These are phyloP conservation scores for Telenomus remus DNA, from an alignment of 1,140 invertebrate genomes.

Conservation along the genomic window DNA sequence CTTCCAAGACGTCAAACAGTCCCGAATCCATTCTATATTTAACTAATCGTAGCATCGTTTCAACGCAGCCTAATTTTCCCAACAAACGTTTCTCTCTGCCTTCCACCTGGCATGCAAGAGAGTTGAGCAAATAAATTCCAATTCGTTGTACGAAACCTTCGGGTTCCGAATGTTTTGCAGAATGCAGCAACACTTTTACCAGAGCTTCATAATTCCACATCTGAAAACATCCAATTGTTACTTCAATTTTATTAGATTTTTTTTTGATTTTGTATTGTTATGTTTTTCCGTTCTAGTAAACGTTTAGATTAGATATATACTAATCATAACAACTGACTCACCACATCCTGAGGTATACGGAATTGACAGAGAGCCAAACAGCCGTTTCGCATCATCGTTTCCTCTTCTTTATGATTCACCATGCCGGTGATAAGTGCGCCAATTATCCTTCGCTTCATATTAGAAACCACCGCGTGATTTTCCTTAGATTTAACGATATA, in stretches of 20 bases:
- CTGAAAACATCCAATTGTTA: constrained; percentile 73
- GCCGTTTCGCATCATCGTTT: constrained; percentile 96
- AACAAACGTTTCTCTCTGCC: constrained; percentile 92
- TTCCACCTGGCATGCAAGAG: constrained; percentile 96
- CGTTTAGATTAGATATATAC: background rate
- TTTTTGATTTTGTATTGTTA: too few species aligned
- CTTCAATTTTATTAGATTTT: background rate
- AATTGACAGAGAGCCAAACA: constrained; percentile 96
- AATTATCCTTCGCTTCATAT: constrained; percentile 87
- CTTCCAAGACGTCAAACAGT: constrained; percentile 95
- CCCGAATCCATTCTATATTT: constrained; percentile 82
- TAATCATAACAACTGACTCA: constrained; percentile 75
- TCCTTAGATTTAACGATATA: constrained; percentile 94
- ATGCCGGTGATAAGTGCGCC: constrained; percentile 90
- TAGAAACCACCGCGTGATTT: constrained; percentile 79
- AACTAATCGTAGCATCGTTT: constrained; percentile 92
- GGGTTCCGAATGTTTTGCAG: constrained; percentile 86
- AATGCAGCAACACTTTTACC: constrained; percentile 88
- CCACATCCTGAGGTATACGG: constrained; percentile 94
- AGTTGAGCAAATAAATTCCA: constrained; percentile 95
- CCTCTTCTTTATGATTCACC: constrained; percentile 87
- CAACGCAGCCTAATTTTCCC: constrained; percentile 89
- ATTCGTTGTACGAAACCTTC: constrained; percentile 96
- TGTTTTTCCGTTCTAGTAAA: too few species aligned
- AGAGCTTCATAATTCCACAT: constrained; percentile 93